phyloP scores from a whole-genome alignment of 2,113 vertebrate genomes.

The Limnothrissa miodon region DNA sequence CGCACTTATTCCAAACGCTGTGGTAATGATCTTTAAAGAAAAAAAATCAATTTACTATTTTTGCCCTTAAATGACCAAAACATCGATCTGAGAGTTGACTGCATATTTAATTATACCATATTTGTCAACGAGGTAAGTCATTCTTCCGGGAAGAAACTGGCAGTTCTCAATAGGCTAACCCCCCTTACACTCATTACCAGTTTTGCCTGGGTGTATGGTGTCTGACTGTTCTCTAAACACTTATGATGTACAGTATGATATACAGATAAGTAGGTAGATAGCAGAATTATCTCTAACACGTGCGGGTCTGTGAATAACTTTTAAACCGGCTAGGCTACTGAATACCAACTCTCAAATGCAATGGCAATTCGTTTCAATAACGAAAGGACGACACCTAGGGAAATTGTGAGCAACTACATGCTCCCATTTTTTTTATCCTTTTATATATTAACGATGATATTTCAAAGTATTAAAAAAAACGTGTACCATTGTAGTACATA shows the following conservation, averaged over 20 bases:
- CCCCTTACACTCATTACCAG: not conserved
- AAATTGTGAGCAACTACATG: not conserved
- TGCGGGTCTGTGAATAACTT: not conserved
- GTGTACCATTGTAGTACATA: not conserved
- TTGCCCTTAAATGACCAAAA: slow-evolving; percentile 9
- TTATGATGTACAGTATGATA: not conserved
- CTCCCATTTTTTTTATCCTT: no score
- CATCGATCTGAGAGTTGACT: not conserved
- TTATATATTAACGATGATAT: no score
- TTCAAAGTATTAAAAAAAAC: not conserved
- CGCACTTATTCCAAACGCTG: slow-evolving; percentile 4
- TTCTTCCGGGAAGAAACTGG: not conserved
- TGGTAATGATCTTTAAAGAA: not conserved
- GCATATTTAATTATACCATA: not conserved
- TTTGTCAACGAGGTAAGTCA: not conserved
- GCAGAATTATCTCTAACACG: not conserved
- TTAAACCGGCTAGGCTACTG: not conserved
- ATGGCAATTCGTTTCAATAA: not conserved
- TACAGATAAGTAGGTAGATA: not conserved
- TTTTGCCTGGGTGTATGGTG: not conserved
- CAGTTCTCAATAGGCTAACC: not conserved
- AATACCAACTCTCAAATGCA: not conserved
- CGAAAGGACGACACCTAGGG: slow-evolving; percentile 7
- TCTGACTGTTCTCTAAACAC: not conserved
- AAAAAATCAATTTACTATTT: not conserved